phyloP scores from a whole-genome alignment of 64 coral and sea anemone genomes.

The Exaiptasia diaphana region DNA sequence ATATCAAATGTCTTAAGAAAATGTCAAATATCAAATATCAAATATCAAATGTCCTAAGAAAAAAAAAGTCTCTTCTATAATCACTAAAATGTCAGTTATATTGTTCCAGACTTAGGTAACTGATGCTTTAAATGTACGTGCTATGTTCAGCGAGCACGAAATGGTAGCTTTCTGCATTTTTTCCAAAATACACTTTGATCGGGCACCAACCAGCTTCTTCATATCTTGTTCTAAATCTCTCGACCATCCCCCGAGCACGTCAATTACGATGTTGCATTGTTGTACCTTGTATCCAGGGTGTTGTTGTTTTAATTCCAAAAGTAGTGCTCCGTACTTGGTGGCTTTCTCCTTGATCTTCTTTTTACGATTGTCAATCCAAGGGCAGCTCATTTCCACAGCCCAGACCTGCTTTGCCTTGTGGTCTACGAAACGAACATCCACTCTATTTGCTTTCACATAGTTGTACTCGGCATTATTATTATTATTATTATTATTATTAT shows the following conservation, averaged over 20 bases:
- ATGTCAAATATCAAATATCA: no score
- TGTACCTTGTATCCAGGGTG: constrained; percentile 7
- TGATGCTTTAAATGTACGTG: neutral
- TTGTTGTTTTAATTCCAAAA: constrained; percentile 49
- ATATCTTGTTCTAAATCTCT: constrained; percentile 4
- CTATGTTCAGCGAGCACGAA: neutral
- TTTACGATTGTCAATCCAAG: neutral
- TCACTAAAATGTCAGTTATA: no score
- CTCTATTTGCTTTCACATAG: neutral
- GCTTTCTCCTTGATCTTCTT: neutral
- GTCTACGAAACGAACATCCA: neutral
- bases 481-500: no score
- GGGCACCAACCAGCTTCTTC: neutral
- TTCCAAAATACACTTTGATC: neutral
- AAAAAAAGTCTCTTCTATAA: no score
- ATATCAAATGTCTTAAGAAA: no score
- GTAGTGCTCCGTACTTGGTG: constrained; percentile 22
- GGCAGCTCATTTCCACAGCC: neutral
- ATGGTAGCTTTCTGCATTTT: neutral
- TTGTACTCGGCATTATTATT: neutral
- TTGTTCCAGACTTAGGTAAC: no score
- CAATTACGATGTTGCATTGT: neutral
- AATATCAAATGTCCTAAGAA: neutral
- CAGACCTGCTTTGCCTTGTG: neutral
- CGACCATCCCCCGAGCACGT: constrained; percentile 16